phyloP scores from a whole-genome alignment of 2,797 vertebrate species.

The Sebastes aleutianus region DNA sequence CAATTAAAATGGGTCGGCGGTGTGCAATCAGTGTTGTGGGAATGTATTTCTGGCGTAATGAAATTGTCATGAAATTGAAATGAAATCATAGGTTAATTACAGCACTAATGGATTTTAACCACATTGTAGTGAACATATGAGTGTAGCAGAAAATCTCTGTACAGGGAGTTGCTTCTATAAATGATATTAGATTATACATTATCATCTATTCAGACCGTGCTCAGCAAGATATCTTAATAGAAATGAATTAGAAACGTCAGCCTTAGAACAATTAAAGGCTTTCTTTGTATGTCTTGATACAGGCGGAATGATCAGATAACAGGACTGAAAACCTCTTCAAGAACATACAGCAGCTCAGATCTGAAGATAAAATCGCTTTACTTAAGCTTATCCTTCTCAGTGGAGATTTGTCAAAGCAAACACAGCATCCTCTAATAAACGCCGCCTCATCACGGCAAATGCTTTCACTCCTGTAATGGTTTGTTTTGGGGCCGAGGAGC shows the following conservation, averaged over 20 bases:
- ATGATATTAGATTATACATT: conserved; percentile 1
- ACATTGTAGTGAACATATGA: conserved; percentile 14
- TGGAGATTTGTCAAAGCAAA: conserved; percentile 8
- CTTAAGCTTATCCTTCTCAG: background rate
- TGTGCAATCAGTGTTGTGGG: conserved; percentile 18
- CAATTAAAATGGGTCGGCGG: conserved; percentile 17
- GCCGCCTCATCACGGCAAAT: background rate
- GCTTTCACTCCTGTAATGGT: background rate
- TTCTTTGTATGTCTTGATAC: background rate
- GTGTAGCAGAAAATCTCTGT: conserved; percentile 9
- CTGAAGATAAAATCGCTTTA: background rate
- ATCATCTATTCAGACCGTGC: background rate
- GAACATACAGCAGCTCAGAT: background rate
- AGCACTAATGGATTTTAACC: conserved; percentile 33
- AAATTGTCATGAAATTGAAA: conserved; percentile 38
- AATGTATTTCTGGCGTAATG: conserved; percentile 18
- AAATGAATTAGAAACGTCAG: background rate
- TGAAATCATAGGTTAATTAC: conserved; percentile 47
- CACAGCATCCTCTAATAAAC: background rate
- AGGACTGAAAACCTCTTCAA: background rate
- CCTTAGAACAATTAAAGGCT: background rate
- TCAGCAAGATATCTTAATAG: background rate
- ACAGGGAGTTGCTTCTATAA: conserved; percentile 17
- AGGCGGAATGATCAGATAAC: background rate
- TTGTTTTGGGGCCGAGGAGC: background rate